Base-by-base conservation (phyloP, 2,888 invertebrate species). In the Nudaria mundana region DNA sequence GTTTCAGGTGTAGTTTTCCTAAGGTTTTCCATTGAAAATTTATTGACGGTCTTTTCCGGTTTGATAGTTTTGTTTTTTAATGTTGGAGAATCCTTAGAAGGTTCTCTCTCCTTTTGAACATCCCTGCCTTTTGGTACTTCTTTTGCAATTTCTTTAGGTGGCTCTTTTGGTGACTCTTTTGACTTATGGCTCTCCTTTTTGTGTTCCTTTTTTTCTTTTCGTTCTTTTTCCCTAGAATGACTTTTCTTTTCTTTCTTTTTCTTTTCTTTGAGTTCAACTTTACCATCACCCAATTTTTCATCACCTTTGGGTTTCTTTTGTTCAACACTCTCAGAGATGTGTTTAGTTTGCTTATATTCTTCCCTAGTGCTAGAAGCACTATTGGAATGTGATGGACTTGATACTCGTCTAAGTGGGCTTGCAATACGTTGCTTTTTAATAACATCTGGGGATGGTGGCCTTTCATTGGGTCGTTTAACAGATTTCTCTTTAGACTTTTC, bases 201-300 rank as follows among this genome's bases (percentile, higher is more conserved):
- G 48, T 91, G 90, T 49, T 91, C 91, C 54, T 88, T 90, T 53
- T 87, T 88, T 46, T 83, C 84, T 45, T 90, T 86, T 30, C 91
- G 90, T 36, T 93, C 93, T 68, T 91, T 91, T 39, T 91, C 91
- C 58, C 89, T 83, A 30, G 92, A 91, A 65, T 92, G 92, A 36
- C 91, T 91, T 64, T 92, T 91, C 60, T 92, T 92, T 48, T 91
- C 93, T 59, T 91, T 91, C 57, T 91, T 91, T 53, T 90, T 90
- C 48, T 88, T 87, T 51, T 91, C 91, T 58, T 87, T 85, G 2
- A 66, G 48, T 57, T 92, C 90, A 52, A 66, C 45, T 70, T 92
- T 91, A 30, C 90, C 77, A 47, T 91, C 93, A 56, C 82, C 73
- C 32, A 82, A 75, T 48, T 87, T 83, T 37, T 91, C 90, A 35